Evolutionary conservation across 2,113 vertebrate genomes (phyloP), one percentile per base, ranked within the genome.

Genomic region (Oostethus manadensis): DNA sequence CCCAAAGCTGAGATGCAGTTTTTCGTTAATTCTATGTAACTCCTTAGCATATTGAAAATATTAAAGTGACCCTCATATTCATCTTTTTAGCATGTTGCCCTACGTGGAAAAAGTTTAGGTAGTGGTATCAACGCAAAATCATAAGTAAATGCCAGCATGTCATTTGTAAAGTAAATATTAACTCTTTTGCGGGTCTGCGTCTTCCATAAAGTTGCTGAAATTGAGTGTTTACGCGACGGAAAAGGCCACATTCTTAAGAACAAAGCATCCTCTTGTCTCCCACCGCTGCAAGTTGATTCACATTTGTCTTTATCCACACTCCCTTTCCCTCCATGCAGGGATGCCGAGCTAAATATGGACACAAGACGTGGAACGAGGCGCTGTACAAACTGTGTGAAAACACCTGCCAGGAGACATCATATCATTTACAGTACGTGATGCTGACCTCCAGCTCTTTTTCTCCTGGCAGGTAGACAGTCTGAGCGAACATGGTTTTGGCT

Each of bases 331-430:
- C 35, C 17, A 22, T 51, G 58, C 49, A 46, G 29, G 38, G 16
- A 49, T 51, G 45, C 66, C 60, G 64, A 68, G 44, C 55, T 66
- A 60, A 71, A 69, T 66, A 69, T 60, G 66, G 56, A 59, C 57
- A 49, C 58, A 54, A 51, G 46, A 18, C 35, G 14, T 38, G 50
- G 56, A 40, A 17, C 23, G 33, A 72, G 49, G 68, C 43, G 49
- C 59, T 42, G 55, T 57, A 53, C 55, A 50, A 38, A 45, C 21
- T 21, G 47, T 54, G 57, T 58, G 42, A 46, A 71, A 75, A 53
- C 62, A 56, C 43, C 48, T 59, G 47, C 66, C 46, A 66, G 51
- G 64, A 45, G 21, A 74, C 35, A 49, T 58, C 11, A 29, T 23
- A 2, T 58, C 42, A 64, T 49, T 64, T 38, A 20, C 10, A 8